These are phyloP conservation scores for Listrodromus nycthemerus DNA, from an alignment of 2,888 invertebrate genomes.

Conservation along the genomic window DNA sequence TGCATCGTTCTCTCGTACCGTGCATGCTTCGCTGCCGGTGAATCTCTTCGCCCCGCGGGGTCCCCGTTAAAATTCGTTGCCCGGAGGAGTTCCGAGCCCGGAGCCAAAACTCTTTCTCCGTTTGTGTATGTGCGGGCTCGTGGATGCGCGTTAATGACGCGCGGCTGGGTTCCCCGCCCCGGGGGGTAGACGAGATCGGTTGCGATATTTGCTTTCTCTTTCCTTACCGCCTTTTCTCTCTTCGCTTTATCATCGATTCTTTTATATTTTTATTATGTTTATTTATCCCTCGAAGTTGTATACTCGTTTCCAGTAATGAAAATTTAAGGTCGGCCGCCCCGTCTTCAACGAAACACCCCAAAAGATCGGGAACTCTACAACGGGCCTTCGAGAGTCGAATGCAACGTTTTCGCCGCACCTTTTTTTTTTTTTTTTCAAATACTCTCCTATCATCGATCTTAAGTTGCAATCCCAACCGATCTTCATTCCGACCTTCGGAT, in stretches of 20 bases:
- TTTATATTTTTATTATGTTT: background rate
- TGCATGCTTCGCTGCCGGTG: constrained; percentile 25
- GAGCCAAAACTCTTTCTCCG: background rate
- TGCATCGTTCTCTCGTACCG: background rate
- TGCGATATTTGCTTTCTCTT: constrained; percentile 33
- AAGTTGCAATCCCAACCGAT: background rate
- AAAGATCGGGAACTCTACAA: background rate
- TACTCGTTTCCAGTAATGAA: background rate
- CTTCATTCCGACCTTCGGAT: background rate
- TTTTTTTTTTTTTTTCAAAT: background rate
- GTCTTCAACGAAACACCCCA: background rate
- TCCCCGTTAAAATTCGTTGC: constrained; percentile 36
- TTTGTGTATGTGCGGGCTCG: background rate
- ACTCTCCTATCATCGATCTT: background rate
- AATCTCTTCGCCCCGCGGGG: constrained; percentile 33
- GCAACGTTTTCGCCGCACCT: background rate
- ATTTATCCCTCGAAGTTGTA: background rate
- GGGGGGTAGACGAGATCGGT: constrained; percentile 34
- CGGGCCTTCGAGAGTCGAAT: background rate
- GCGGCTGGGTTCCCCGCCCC: constrained; percentile 51
- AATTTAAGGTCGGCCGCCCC: background rate
- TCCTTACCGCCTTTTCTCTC: background rate
- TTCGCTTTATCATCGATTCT: background rate
- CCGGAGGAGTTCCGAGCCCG: constrained; percentile 19
- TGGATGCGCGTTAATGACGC: constrained; percentile 44